A percentile compares a stretch with the other conserved stretches of the same genome.
phyloP scores from a whole-genome alignment of 2,888 invertebrate genomes.

The Harpagoxenus sublaevis region DNA sequence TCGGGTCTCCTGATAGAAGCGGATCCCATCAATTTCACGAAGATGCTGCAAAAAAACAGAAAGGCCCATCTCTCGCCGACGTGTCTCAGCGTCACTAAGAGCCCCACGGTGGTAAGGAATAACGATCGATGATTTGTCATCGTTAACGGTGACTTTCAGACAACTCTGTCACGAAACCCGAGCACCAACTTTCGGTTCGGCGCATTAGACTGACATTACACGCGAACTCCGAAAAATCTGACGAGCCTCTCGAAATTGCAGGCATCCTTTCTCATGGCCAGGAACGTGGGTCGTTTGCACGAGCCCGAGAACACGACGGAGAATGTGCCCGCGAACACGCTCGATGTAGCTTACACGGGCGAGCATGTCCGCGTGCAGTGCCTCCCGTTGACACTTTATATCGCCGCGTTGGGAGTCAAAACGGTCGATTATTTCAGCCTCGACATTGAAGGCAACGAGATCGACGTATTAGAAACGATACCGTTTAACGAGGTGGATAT shows the following conservation, averaged over 20 bases:
- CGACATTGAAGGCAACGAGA: slow-evolving; percentile 88
- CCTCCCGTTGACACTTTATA: slow-evolving; percentile 87
- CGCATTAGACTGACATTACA: neutral
- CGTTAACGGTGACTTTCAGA: neutral
- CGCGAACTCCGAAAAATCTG: neutral
- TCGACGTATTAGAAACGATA: slow-evolving; percentile 87
- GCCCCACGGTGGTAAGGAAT: slow-evolving; percentile 84
- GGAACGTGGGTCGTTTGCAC: slow-evolving; percentile 85
- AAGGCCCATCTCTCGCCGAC: slow-evolving; percentile 86
- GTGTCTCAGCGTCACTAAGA: slow-evolving; percentile 85
- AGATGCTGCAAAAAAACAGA: slow-evolving; percentile 85
- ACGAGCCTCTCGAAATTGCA: slow-evolving; percentile 68
- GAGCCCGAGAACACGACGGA: slow-evolving; percentile 64
- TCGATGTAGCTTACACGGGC: slow-evolving; percentile 77
- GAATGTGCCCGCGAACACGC: slow-evolving; percentile 61
- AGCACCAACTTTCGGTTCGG: neutral
- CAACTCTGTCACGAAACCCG: neutral
- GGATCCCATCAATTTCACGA: slow-evolving; percentile 86
- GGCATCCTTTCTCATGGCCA: slow-evolving; percentile 86
- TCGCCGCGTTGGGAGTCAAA: slow-evolving; percentile 86
- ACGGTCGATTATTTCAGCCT: slow-evolving; percentile 87
- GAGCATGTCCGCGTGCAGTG: slow-evolving; percentile 86
- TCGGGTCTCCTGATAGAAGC: slow-evolving; percentile 87
- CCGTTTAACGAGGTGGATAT: slow-evolving; percentile 87
- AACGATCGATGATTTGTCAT: slow-evolving; percentile 11